A percentile compares a stretch with the other conserved stretches of the same genome.
These are phyloP conservation scores for Papio anubis DNA, from an alignment of 2,113 vertebrate species.

Conservation along the genomic window DNA sequence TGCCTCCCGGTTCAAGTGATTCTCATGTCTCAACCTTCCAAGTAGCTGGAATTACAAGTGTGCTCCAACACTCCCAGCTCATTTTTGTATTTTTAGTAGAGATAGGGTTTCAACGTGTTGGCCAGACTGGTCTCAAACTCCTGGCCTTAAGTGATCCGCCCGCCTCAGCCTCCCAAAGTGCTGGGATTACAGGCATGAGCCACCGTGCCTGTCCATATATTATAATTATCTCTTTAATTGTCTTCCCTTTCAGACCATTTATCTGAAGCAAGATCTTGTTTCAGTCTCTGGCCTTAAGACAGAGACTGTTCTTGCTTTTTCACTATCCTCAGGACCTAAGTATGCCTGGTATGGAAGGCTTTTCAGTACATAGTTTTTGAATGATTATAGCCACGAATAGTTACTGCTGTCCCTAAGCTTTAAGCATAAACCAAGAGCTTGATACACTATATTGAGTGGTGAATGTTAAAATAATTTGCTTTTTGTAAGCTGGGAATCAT, in stretches of 20 bases:
- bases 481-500: constrained; percentile 23
- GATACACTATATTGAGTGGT: neutral
- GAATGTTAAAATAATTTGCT: constrained; percentile 12
- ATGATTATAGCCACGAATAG: neutral
- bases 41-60: no score
- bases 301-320: neutral
- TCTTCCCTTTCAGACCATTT: constrained; percentile 30
- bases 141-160: no score
- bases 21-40: no score
- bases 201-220: neutral
- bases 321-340: neutral
- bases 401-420: neutral
- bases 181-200: no score
- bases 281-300: no score
- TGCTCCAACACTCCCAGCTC: no score
- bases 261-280: neutral
- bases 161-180: no score
- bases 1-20: no score
- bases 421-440: neutral
- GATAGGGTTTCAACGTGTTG: no score
- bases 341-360: neutral
- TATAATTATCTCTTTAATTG: constrained; percentile 31
- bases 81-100: no score
- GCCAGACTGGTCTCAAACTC: no score
- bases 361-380: constrained; percentile 41